Conservation (phyloP, 2,888 invertebrate species). For the Lymantria monacha region DNA sequence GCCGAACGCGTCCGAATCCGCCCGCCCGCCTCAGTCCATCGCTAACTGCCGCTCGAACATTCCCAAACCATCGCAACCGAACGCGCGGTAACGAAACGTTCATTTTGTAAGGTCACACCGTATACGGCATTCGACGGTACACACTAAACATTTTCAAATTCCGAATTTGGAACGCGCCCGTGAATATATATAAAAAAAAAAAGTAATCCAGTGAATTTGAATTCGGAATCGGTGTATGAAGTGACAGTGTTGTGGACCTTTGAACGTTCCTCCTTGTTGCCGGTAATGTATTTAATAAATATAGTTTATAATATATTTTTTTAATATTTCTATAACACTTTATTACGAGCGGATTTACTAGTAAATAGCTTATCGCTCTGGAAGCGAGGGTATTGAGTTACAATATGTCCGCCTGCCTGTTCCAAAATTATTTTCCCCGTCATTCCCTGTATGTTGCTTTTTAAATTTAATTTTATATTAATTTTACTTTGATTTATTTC, state of each 20-base stretch:
- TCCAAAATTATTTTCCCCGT: conserved; percentile 65
- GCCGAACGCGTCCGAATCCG: conserved; percentile 69
- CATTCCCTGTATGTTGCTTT: conserved; percentile 48
- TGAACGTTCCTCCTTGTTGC: conserved; percentile 60
- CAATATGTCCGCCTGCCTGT: conserved; percentile 72
- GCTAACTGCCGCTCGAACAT: conserved; percentile 74
- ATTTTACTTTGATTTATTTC: conserved; percentile 38
- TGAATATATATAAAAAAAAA: no score
- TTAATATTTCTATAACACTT: conserved; percentile 38
- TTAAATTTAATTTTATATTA: conserved; percentile 38
- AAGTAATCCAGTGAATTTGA: conserved; percentile 51
- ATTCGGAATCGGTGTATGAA: conserved; percentile 52
- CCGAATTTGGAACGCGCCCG: conserved; percentile 59
- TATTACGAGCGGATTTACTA: conserved; percentile 44
- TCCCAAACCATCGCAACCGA: conserved; percentile 66
- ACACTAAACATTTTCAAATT: conserved; percentile 43
- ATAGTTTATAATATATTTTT: conserved; percentile 34
- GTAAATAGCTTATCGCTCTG: conserved; percentile 56
- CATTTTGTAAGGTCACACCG: conserved; percentile 63
- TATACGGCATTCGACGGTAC: conserved; percentile 51
- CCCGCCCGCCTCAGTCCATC: conserved; percentile 79
- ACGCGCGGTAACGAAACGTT: conserved; percentile 68
- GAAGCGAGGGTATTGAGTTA: conserved; percentile 71
- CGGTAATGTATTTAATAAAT: conserved; percentile 56
- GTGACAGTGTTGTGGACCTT: conserved; percentile 73